Percentiles rank a stretch among this genome's conserved stretches.
These are phyloP conservation scores for Gymnopithys bicolor DNA, from an alignment of 2,797 vertebrate genomes.

Conservation along the genomic window DNA sequence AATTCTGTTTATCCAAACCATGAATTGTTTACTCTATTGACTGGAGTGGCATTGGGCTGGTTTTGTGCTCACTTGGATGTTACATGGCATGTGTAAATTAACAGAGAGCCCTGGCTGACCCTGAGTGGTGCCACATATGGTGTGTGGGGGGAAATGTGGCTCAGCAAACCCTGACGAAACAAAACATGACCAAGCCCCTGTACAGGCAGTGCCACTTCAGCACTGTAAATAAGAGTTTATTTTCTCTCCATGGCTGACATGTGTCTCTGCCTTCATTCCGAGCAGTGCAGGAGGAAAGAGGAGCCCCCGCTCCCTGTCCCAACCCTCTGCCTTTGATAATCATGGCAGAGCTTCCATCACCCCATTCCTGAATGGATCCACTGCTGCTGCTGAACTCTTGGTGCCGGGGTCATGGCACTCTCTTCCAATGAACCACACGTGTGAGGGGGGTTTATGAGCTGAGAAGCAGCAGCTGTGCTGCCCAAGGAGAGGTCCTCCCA, in stretches of 20 bases:
- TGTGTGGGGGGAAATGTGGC: not conserved
- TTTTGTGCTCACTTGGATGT: slow-evolving; percentile 30
- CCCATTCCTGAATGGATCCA: not conserved
- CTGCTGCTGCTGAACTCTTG: fast-evolving
- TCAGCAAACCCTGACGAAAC: not conserved
- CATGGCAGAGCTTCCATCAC: not conserved
- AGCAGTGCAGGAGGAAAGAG: fast-evolving
- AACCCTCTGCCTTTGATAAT: not conserved
- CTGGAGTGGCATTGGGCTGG: slow-evolving; percentile 45
- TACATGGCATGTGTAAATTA: slow-evolving; percentile 17
- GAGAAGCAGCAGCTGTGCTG: not conserved
- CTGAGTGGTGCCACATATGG: not conserved
- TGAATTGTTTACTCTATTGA: slow-evolving; percentile 75
- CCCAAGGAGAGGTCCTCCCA: not conserved
- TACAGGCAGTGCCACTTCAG: not conserved
- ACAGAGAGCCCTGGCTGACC: not conserved
- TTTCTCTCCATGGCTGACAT: fast-evolving
- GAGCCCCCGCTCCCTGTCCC: not conserved
- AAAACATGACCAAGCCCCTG: not conserved
- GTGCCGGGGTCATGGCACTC: fast-evolving
- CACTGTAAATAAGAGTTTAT: not conserved
- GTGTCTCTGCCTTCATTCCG: fast-evolving
- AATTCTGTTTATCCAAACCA: slow-evolving; percentile 76
- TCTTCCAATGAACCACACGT: not conserved
- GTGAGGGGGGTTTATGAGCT: not conserved